Evolutionary conservation across 53 echinoderm and acorn worm genomes (phyloP), one percentile per base, ranked within the genome.

Genomic region (Crossaster papposus): DNA sequence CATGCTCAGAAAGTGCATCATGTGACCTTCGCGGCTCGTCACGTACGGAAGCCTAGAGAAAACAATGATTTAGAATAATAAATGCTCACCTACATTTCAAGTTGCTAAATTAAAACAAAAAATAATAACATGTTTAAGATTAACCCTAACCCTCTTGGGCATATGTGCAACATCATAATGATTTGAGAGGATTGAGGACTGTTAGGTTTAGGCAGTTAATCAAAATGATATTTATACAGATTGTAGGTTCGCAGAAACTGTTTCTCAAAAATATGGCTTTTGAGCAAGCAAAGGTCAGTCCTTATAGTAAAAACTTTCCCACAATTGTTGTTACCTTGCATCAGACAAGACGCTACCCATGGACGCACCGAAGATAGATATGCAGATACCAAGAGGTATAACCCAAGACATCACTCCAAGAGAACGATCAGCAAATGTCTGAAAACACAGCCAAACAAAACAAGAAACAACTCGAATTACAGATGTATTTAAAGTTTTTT

Each of bases 11-110:
- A 65, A 15, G 38, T 83, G 36, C 2, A 37, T 30, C 83, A 83
- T 83, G 83, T 83, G 83, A 29, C 83, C 83, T 64, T 83, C 83
- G 44, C 83, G 83, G 51, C 83, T 83, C 26, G 83, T 83, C 4
- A 83, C 70, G 51, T 50, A 83, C 68, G 83, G 83, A 50, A 83
- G 83, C 51, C 83, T 83, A 23, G 10, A 30, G 23, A 20, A 1
- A 38, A 32, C 58, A 73, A 24, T 31, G 14, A 80, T 55, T 55
- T 30, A 33, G 3, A 53, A 52, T n/a, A 29, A 24, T 50, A 10
- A 6, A 15, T 11, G 14, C 29, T 53, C 12, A 1, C 28, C 53
- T 13, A 30, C 54, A 8, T 50, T 23, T 51, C 12, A 51, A 7
- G 6, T 77, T 44, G 44, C 78, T n/a, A 33, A 33, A 50, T 51